Evolutionary conservation across 37 sponge, comb jelly and placozoan species (phyloP).

Genomic region (Agelas oroides): DNA sequence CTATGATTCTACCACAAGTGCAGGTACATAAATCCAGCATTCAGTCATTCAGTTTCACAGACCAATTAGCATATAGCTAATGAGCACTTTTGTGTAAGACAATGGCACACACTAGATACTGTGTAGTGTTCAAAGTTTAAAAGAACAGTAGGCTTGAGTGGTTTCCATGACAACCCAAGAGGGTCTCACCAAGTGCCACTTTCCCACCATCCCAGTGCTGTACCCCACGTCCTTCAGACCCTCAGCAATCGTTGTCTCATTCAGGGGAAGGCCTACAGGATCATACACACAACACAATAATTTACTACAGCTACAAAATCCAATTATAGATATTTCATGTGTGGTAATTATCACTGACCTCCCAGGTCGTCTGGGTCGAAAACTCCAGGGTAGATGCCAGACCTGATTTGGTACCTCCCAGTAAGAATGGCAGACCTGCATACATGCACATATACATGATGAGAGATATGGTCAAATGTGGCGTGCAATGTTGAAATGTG

Average conservation of each 20-base stretch:
- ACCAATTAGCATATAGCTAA: too few relatives aligned
- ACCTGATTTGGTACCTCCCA: slow-evolving; percentile 65
- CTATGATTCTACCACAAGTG: too few relatives aligned
- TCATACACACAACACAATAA: background rate
- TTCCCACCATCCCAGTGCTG: slow-evolving; percentile 68
- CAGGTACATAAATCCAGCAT: too few relatives aligned
- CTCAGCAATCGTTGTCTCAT: slow-evolving; percentile 73
- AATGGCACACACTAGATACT: too few relatives aligned
- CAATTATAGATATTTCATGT: background rate
- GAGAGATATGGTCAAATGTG: background rate
- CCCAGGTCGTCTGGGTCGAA: slow-evolving; percentile 49
- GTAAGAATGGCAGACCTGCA: slow-evolving; percentile 67
- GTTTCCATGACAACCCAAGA: too few relatives aligned
- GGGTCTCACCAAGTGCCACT: slow-evolving; percentile 70
- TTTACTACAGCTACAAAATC: background rate
- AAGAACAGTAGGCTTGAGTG: too few relatives aligned
- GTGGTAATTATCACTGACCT: slow-evolving; percentile 36
- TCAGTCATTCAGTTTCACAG: too few relatives aligned
- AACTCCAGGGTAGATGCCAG: slow-evolving; percentile 71
- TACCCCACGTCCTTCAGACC: slow-evolving; percentile 65
- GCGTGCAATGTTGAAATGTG: background rate
- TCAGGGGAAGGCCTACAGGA: slow-evolving; percentile 54
- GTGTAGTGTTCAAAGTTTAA: too few relatives aligned
- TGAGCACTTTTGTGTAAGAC: too few relatives aligned
- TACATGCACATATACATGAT: background rate